Evolutionary conservation across 2,113 vertebrate genomes (phyloP).

Genomic region (Oriolus oriolus): DNA sequence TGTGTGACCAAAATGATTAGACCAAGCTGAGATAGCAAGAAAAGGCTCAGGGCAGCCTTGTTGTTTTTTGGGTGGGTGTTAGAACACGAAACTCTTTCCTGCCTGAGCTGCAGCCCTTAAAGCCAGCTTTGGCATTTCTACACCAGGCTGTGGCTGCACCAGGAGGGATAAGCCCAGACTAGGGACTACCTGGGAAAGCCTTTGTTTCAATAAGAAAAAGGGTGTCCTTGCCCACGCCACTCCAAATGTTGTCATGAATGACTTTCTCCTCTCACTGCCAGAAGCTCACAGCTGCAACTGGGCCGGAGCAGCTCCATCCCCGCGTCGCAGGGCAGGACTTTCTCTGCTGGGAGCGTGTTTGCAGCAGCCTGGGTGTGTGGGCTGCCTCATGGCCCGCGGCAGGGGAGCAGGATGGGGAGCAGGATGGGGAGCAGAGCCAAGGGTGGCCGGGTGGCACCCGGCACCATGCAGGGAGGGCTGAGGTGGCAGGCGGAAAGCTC

Average conservation of each 20-base stretch:
- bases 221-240: accelerated
- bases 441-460: accelerated
- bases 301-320: neutral
- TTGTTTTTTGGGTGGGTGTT: neutral
- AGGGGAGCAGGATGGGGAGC: neutral
- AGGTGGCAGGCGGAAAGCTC: neutral
- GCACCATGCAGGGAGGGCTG: accelerated
- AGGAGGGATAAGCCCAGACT: neutral
- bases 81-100: accelerated
- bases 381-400: accelerated
- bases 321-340: neutral
- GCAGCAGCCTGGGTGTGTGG: neutral
- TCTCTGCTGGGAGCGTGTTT: neutral
- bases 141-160: neutral
- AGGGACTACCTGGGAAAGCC: neutral
- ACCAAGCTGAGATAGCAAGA: neutral
- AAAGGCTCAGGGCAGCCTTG: neutral
- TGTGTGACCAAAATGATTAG: neutral
- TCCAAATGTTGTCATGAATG: accelerated
- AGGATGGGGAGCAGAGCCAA: neutral
- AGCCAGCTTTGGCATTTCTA: neutral
- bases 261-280: neutral
- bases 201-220: neutral
- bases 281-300: neutral
- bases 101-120: neutral